A percentile compares a stretch with the other conserved stretches of the same genome.
phyloP scores from a whole-genome alignment of 1,140 invertebrate species.

The Heliconius hermathena region DNA sequence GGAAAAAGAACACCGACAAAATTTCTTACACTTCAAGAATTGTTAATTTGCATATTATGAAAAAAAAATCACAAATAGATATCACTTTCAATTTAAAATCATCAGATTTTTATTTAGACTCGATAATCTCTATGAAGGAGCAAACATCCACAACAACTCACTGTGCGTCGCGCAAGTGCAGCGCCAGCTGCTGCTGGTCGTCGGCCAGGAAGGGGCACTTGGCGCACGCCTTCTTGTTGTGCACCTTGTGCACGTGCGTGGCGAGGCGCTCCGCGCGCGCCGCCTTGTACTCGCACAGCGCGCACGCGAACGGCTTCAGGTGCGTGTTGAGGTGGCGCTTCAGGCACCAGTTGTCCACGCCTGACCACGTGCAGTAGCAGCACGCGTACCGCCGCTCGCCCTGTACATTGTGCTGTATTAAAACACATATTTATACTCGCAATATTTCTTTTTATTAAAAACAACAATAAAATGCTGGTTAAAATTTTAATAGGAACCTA shows the following conservation, averaged over 20 bases:
- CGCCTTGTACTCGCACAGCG: conserved; percentile 95
- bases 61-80: too few species aligned
- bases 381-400: conserved; percentile 88
- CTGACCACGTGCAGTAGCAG: conserved; percentile 94
- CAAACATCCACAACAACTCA: conserved; percentile 32
- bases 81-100: too few species aligned
- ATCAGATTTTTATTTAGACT: too few species aligned
- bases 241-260: conserved; percentile 94
- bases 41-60: too few species aligned
- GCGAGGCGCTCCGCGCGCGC: conserved; percentile 92
- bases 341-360: conserved; percentile 96
- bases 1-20: too few species aligned
- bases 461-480: too few species aligned
- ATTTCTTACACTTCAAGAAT: too few species aligned
- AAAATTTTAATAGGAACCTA: too few species aligned
- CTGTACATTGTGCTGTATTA: conserved; percentile 43
- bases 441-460: too few species aligned
- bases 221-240: conserved; percentile 93
- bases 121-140: too few species aligned
- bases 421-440: not conserved
- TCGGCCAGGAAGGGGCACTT: conserved; percentile 93
- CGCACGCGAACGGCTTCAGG: conserved; percentile 94
- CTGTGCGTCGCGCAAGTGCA: conserved; percentile 86
- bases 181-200: conserved; percentile 87
- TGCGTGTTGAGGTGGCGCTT: conserved; percentile 96